Evolutionary conservation across 2,888 invertebrate species (phyloP), one percentile per base, ranked within the genome.

Genomic region (Acleris emargana): DNA sequence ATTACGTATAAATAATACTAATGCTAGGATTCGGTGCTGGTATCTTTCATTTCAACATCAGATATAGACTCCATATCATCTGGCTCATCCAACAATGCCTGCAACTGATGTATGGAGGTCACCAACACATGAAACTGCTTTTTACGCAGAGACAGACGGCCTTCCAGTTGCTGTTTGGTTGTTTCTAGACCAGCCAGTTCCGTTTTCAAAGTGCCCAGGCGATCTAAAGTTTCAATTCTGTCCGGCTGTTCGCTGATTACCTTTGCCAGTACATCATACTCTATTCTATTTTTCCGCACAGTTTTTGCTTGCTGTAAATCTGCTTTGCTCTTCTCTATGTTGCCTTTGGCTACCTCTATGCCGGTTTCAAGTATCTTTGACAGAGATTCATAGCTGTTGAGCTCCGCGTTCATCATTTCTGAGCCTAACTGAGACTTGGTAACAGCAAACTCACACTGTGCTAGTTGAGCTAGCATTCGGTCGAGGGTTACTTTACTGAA

Each of bases 241-340:
- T 98, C 97, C 0, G 98, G 98, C 80, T 98, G 97, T 76, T 96
- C 95, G 73, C 96, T 96, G 69, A 99, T 98, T 0, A 98, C 95
- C 83, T 97, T 97, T 0, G 98, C 98, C 49, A 99, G 80, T 13
- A 98, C 95, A 91, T 99, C 98, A 88, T 99, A 99, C 83, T 98
- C 98, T 90, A 97, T 96, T 76, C 97, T 94, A 83, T 99, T 97
- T 81, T 97, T 97, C 16, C 98, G 94, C 28, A 98, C 95, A 72
- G 96, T 95, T 82, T 97, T 97, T 0, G 98, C 98, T 77, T 96
- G 94, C 51, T 95, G 94, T 7, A 98, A 87, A 74, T 97, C 97
- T 7, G 93, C 88, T 88, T 98, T 98, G 67, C 97, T 97, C 67
- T 94, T 94, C 68, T 96, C 95, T 73, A 99, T 98, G 71, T 97